Evolutionary conservation across 1,140 invertebrate genomes (phyloP).

Genomic region (Caenorhabditis inopinata): DNA sequence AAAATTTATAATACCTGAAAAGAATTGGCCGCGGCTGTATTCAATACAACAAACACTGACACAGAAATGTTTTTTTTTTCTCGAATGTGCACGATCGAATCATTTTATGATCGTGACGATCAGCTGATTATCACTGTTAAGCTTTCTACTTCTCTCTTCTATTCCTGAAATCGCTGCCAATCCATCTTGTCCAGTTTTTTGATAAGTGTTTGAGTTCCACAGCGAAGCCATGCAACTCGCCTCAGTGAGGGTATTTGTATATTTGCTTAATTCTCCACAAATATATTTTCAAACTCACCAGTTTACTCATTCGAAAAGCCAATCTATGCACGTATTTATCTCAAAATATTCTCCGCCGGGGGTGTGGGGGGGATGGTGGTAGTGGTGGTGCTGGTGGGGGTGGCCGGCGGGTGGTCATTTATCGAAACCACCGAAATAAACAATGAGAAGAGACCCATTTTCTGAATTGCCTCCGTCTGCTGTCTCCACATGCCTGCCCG

Average conservation of each 20-base stretch:
- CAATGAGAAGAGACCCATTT: constrained; percentile 30
- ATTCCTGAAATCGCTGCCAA: constrained; percentile 7
- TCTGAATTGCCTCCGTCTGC: constrained; percentile 21
- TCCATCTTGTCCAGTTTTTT: constrained; percentile 31
- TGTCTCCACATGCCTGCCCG: neutral
- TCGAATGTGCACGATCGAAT: too few relatives aligned
- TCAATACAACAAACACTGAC: too few relatives aligned
- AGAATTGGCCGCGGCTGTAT: too few relatives aligned
- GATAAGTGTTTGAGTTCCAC: constrained; percentile 23
- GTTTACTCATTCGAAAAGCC: neutral
- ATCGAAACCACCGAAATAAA: constrained; percentile 26
- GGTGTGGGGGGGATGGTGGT: too few relatives aligned
- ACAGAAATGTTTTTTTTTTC: too few relatives aligned
- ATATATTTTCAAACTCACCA: constrained; percentile 8
- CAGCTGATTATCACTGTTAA: too few relatives aligned
- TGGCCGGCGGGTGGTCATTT: constrained; percentile 7
- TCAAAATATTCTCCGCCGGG: too few relatives aligned
- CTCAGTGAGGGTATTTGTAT: constrained; percentile 9
- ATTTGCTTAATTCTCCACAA: constrained; percentile 29
- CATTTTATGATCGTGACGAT: too few relatives aligned
- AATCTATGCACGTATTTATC: too few relatives aligned
- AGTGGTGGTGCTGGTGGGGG: too few relatives aligned
- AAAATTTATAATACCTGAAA: too few relatives aligned
- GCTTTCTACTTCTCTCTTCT: neutral
- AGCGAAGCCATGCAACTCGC: constrained; percentile 8